Base-by-base conservation (phyloP, 2,113 vertebrate species). In the Cardinalis cardinalis region DNA sequence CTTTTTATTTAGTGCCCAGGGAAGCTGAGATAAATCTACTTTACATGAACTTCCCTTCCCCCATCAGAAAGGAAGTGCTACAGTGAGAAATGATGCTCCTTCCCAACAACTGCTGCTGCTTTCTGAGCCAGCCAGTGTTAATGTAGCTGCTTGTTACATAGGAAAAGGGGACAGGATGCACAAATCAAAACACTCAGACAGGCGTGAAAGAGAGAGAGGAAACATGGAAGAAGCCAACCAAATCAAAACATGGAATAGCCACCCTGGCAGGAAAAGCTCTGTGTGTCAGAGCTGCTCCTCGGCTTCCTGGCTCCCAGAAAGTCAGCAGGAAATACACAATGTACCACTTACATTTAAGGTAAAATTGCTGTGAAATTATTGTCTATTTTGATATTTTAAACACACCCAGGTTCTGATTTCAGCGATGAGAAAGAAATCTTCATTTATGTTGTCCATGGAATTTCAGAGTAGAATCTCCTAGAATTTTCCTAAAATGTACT, bases 181-280 rank as follows among this genome's bases (percentile, higher is more conserved):
- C 77, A 90, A 92, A 87, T 92, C 95, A 84, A 82, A 95, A 92
- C 77, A 92, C 59, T 82, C 86, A 79, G 92, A 69, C 80, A 91
- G 84, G 91, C 8, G 28, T 79, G 89, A 95, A 95, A 88, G 69
- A 81, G 40, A 83, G 65, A 86, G 49, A 87, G 87, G 63, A 82
- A 95, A 87, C 88, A 79, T 1, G 2, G 86, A 48, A 90, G 81
- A 29, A 95, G 87, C 71, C 83, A 89, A 75, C 14, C 70, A 91
- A 80, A 88, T 49, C 52, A 58, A 78, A 91, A 46, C 40, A 36
- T 19, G 71, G n/a, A 87, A 59, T 52, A 93, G 74, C 59, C 63
- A 44, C 15, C 63, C 84, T 76, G 63, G 63, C 84, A 92, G 83
- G 71, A 66, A 84, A 56, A 87, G 63, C 7, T 29, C 81, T 43